Evolutionary conservation across 2,888 invertebrate species (phyloP).

Genomic region (Microdon myrmicae): DNA sequence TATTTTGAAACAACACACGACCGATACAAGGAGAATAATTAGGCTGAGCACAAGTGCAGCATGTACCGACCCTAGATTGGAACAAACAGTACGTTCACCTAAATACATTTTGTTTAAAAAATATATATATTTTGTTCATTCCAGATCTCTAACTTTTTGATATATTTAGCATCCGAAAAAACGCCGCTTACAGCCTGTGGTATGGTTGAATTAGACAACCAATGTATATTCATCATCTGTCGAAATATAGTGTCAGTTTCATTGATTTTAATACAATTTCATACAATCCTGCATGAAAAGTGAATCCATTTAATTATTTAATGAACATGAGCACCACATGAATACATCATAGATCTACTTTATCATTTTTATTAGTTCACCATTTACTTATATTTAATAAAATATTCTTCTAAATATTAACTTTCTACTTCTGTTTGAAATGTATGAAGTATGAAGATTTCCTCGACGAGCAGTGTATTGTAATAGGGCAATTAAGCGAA

Average conservation of each 20-base stretch:
- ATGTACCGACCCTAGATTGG: constrained; percentile 4
- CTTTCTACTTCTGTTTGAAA: too few relatives aligned
- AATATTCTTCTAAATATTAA: too few relatives aligned
- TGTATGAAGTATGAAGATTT: too few relatives aligned
- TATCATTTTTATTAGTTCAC: too few relatives aligned
- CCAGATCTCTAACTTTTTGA: constrained; percentile 22
- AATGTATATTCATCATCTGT: constrained; percentile 1
- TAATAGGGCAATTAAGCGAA: too few relatives aligned
- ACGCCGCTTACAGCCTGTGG: constrained; percentile 13
- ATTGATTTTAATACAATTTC: constrained; percentile 1
- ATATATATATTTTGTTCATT: not conserved
- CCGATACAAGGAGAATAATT: not conserved
- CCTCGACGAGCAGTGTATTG: too few relatives aligned
- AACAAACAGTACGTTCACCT: constrained; percentile 4
- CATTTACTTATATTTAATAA: too few relatives aligned
- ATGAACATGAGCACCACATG: too few relatives aligned
- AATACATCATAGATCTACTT: too few relatives aligned
- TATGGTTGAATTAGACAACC: constrained; percentile 12
- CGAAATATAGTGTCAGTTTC: not conserved
- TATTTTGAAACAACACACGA: constrained; percentile 16
- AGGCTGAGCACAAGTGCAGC: not conserved
- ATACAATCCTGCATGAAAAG: too few relatives aligned
- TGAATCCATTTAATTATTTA: too few relatives aligned
- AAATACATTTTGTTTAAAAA: not conserved
- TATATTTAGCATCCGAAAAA: constrained; percentile 1